Base-by-base conservation (phyloP, 2,888 invertebrate genomes). In the Caenorhabditis japonica region DNA sequence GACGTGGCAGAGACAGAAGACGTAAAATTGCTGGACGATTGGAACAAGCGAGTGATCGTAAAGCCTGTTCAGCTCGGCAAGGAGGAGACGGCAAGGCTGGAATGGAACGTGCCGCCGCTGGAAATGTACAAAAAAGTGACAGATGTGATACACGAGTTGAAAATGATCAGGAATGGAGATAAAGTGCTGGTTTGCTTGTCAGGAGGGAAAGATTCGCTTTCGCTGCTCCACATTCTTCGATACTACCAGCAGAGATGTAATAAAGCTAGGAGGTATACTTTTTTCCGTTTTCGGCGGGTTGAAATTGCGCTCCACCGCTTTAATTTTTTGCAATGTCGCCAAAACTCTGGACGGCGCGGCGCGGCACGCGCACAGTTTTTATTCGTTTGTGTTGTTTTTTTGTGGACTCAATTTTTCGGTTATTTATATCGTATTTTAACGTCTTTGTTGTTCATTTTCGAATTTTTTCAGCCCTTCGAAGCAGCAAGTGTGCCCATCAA, bases 131-230 rank as follows among this genome's bases (percentile, higher is more conserved):
- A 93, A 84, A 92, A 76, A 53, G 78, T 79, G 8, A 80, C 75
- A 2, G 82, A 82, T 15, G 73, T 76, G 0, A 55, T 82, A 10
- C 82, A 80, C 61, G 74, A 77, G 41, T 44, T 82, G 49, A 75
- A 76, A 33, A 78, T 82, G 80, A 82, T 82, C 23, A 59, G 51
- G 47, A 91, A 93, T 77, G 93, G 93, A 2, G 94, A 95, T 88
- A 91, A 92, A 74, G 92, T 94, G 15, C 90, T 95, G 86, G 92
- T 94, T 13, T 94, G 94, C 87, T 89, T 95, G 44, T 94, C 94
- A 0, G 94, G 93, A 0, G 93, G 93, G 2, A 92, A 92, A 79
- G 92, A 93, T 86, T 94, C 94, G 0, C 89, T 94, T n/a, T 92
- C 93, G 0, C 90, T 95, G 10, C 89, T 95, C 0, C 94, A 95